Evolutionary conservation across 2,113 vertebrate species (phyloP).

Genomic region (Herpetotheres cachinnans): DNA sequence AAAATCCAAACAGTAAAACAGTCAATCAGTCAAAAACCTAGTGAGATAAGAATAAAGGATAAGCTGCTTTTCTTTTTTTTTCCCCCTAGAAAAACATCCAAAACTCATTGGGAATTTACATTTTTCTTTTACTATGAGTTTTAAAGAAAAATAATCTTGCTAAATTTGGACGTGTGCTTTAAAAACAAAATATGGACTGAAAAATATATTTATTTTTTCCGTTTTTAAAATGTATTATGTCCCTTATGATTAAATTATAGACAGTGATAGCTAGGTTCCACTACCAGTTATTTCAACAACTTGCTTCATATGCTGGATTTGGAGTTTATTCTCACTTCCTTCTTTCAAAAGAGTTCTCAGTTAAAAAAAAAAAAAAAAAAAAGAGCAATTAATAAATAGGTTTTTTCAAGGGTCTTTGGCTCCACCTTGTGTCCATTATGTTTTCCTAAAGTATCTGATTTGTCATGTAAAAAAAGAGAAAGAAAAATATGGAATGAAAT

Average conservation of each 20-base stretch:
- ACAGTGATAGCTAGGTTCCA: conserved; percentile 18
- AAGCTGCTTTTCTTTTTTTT: neutral
- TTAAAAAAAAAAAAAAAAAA: neutral
- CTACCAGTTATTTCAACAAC: conserved; percentile 33
- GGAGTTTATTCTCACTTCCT: neutral
- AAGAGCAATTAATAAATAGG: neutral
- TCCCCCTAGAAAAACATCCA: neutral
- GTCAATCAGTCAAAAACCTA: neutral
- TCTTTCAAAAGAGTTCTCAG: neutral
- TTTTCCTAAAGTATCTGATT: neutral
- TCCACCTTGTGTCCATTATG: conserved; percentile 62
- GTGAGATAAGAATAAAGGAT: neutral
- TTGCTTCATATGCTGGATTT: conserved; percentile 12
- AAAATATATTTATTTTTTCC: conserved; percentile 16
- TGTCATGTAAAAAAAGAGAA: neutral
- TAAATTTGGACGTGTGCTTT: neutral
- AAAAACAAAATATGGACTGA: conserved; percentile 1
- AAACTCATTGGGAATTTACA: accelerated
- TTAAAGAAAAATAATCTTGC: neutral
- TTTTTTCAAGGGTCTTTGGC: conserved; percentile 56
- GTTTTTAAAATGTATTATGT: conserved; percentile 23
- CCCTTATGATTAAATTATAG: neutral
- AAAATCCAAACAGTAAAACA: neutral
- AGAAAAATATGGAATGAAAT: neutral
- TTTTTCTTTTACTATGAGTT: neutral